These are phyloP conservation scores for Plagodis dolabraria DNA, from an alignment of 2,888 invertebrate genomes.

Conservation along the genomic window DNA sequence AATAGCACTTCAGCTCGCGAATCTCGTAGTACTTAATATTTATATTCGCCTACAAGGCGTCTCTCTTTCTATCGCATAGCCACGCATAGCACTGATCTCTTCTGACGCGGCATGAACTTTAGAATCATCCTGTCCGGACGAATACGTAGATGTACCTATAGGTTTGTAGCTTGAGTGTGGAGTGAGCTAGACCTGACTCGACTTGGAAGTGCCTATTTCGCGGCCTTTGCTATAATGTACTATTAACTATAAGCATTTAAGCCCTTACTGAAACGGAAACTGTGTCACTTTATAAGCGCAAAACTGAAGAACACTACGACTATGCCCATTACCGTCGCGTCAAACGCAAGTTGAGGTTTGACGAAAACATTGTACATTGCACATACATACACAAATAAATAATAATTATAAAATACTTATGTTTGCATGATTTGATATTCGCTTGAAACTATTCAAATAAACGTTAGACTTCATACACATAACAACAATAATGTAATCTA, in stretches of 20 bases:
- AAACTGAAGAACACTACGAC: conserved; percentile 1
- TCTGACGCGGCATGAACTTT: no score
- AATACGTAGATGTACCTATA: no score
- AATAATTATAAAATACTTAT: conserved; percentile 43
- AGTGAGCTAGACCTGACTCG: no score
- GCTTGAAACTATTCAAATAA: conserved; percentile 40
- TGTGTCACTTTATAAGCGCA: conserved; percentile 6
- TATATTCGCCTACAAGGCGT: no score
- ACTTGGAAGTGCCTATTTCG: no score
- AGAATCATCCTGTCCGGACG: no score
- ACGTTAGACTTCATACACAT: conserved; percentile 44
- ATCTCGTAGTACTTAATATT: no score
- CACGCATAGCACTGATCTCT: no score
- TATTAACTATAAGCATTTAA: not conserved
- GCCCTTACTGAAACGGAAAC: not conserved
- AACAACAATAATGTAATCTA: conserved; percentile 47
- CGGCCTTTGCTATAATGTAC: no score
- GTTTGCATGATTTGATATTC: conserved; percentile 45
- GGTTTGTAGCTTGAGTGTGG: no score
- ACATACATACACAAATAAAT: conserved; percentile 18
- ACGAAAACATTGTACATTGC: not conserved
- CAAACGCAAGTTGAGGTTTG: conserved; percentile 6
- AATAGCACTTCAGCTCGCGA: no score
- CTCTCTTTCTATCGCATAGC: no score
- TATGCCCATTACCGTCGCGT: conserved; percentile 5